phyloP scores from a whole-genome alignment of 2,888 invertebrate species.

The Meteorus cinctellus region DNA sequence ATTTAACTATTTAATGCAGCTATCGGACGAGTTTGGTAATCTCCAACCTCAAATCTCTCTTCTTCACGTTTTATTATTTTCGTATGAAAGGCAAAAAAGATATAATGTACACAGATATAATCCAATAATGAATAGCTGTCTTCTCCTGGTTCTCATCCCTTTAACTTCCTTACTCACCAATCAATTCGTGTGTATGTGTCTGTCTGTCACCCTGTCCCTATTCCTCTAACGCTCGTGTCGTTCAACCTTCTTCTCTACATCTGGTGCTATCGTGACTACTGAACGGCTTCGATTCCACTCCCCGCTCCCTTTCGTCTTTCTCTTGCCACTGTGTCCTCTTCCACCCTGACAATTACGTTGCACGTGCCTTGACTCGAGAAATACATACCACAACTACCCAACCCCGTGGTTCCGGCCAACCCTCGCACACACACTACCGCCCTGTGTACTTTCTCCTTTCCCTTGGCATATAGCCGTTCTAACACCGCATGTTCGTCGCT shows the following conservation, averaged over 20 bases:
- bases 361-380: conserved; percentile 71
- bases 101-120: background rate
- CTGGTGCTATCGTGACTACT: conserved; percentile 30
- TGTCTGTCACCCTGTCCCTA: conserved; percentile 2
- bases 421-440: conserved; percentile 26
- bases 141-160: conserved; percentile 40
- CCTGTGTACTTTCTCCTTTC: conserved; percentile 31
- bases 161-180: background rate
- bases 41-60: too few relatives aligned
- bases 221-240: background rate
- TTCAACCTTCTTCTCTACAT: conserved; percentile 12
- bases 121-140: conserved; percentile 6
- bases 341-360: conserved; percentile 72
- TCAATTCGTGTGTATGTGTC: conserved; percentile 12
- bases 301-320: conserved; percentile 40
- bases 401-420: conserved; percentile 41
- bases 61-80: background rate
- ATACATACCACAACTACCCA: conserved; percentile 64
- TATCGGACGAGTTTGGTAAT: too few relatives aligned
- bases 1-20: too few relatives aligned
- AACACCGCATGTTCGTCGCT: conserved; percentile 24
- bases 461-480: conserved; percentile 32
- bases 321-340: conserved; percentile 39
- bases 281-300: conserved; percentile 29
- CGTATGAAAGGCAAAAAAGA: background rate